A percentile compares a stretch with the other conserved stretches of the same genome.
These are phyloP conservation scores for Pegea sp. DNA, from an alignment of 23 tunicate genomes.

Conservation along the genomic window DNA sequence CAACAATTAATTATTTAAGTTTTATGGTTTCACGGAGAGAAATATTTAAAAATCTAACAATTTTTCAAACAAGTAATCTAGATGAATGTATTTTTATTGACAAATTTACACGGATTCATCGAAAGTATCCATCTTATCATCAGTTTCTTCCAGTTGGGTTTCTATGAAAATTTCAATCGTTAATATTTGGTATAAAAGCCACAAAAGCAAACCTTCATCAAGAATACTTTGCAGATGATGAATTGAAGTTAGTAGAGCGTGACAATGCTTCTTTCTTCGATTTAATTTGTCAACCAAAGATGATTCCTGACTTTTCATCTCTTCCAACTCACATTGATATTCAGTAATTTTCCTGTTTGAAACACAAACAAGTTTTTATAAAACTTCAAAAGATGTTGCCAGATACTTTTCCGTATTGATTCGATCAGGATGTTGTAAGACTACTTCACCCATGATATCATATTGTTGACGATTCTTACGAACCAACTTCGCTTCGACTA, in stretches of 20 bases:
- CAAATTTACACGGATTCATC: too few species aligned
- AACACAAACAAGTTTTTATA: background rate
- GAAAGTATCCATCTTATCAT: background rate
- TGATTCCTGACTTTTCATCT: conserved; percentile 22
- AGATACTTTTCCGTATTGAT: conserved; percentile 40
- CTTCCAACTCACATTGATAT: conserved; percentile 30
- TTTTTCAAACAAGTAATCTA: too few species aligned
- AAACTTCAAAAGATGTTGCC: background rate
- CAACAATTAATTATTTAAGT: too few species aligned
- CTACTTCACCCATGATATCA: conserved; percentile 61
- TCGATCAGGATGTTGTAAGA: conserved; percentile 66
- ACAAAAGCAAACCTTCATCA: conserved; percentile 1
- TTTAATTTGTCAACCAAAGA: conserved; percentile 32
- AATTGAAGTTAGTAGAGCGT: conserved; percentile 54
- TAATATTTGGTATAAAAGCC: background rate
- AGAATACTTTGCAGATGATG: conserved; percentile 42
- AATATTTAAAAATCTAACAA: too few species aligned
- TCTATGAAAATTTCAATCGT: background rate
- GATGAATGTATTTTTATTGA: too few species aligned
- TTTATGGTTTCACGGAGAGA: too few species aligned
- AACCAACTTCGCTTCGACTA: conserved; percentile 46
- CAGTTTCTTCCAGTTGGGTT: background rate
- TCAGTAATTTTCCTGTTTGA: conserved; percentile 29
- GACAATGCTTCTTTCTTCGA: conserved; percentile 60
- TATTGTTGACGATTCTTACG: conserved; percentile 61